Evolutionary conservation across 2,113 vertebrate genomes (phyloP).

Genomic region (Osmerus mordax): DNA sequence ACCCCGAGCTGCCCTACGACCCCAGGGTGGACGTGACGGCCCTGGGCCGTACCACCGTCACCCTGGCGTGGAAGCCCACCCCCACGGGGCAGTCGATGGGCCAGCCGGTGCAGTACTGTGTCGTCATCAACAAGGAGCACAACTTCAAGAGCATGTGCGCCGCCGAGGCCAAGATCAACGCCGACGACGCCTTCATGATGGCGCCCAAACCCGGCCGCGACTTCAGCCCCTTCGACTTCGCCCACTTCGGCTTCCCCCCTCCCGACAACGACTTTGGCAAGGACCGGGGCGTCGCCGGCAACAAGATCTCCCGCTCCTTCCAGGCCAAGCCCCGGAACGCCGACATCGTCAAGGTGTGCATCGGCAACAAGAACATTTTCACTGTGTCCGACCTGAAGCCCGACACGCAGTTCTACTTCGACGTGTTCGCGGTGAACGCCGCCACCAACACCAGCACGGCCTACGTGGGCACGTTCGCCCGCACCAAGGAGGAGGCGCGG

Average conservation of each 20-base stretch:
- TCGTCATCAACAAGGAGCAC: conserved; percentile 94
- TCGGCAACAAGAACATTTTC: conserved; percentile 94
- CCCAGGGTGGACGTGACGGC: conserved; percentile 91
- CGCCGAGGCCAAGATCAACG: conserved; percentile 84
- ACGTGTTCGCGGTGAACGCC: conserved; percentile 88
- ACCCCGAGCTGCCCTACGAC: conserved; percentile 91
- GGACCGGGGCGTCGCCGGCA: conserved; percentile 70
- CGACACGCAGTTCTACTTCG: conserved; percentile 94
- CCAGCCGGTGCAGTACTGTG: conserved; percentile 91
- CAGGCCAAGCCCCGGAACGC: conserved; percentile 67
- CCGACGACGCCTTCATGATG: conserved; percentile 86
- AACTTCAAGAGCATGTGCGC: conserved; percentile 98
- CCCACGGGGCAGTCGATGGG: conserved; percentile 84
- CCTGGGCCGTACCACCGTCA: conserved; percentile 88
- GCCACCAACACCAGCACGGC: conserved; percentile 90
- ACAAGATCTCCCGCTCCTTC: conserved; percentile 74
- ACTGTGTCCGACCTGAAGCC: conserved; percentile 92
- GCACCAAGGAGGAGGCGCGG: conserved; percentile 89
- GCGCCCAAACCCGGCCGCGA: conserved; percentile 91
- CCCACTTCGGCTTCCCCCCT: conserved; percentile 88
- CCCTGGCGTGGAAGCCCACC: conserved; percentile 93
- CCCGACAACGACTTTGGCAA: conserved; percentile 75
- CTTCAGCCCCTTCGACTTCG: conserved; percentile 95
- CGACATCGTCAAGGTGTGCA: conserved; percentile 88
- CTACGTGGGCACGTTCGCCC: conserved; percentile 92